Percentiles rank a stretch among this genome's conserved stretches.
Conservation (phyloP, 2,113 vertebrate species). For the Paradisaea rubra region DNA sequence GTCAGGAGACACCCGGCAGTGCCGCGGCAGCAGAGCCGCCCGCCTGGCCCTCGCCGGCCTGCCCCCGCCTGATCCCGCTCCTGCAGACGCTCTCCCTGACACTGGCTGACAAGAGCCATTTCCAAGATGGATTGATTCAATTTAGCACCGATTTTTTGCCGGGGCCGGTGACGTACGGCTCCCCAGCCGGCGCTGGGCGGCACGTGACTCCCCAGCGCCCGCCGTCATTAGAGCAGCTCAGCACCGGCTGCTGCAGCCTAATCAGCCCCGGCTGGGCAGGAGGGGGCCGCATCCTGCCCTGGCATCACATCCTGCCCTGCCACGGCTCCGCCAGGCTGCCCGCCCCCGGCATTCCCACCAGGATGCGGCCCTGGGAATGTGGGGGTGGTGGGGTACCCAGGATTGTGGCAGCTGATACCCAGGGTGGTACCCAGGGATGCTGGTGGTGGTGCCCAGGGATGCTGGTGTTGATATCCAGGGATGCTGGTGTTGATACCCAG, state of each 20-base stretch:
- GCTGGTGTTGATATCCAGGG: background rate
- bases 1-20: background rate
- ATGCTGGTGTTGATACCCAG: background rate
- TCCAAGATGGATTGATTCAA: constrained; percentile 89
- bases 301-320: background rate
- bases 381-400: background rate
- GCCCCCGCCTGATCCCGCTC: constrained; percentile 71
- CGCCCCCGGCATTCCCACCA: fast-evolving
- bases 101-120: constrained; percentile 83
- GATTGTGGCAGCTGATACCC: fast-evolving
- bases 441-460: background rate
- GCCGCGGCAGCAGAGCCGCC: background rate
- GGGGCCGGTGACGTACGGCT: constrained; percentile 74
- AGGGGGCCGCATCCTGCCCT: background rate
- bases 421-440: background rate
- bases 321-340: fast-evolving
- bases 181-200: constrained; percentile 56
- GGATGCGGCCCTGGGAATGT: fast-evolving
- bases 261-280: background rate
- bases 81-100: constrained; percentile 74
- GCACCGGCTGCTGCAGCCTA: constrained; percentile 5
- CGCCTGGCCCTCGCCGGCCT: constrained; percentile 11
- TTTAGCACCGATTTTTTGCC: constrained; percentile 78
- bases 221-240: constrained; percentile 61
- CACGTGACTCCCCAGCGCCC: constrained; percentile 65